These are phyloP conservation scores for Nothocercus julius DNA, from an alignment of 2,113 vertebrate species.

Conservation along the genomic window DNA sequence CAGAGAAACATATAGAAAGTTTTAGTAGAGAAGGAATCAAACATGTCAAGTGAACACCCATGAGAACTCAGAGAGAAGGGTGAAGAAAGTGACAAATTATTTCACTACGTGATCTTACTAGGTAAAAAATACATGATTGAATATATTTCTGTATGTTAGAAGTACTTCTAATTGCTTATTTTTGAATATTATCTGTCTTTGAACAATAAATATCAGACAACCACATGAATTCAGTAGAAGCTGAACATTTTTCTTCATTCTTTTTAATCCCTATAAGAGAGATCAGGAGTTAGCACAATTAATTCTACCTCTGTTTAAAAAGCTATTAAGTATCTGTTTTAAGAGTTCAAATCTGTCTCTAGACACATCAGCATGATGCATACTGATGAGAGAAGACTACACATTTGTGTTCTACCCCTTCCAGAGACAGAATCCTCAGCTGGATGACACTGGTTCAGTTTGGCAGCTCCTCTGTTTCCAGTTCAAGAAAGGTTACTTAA, in stretches of 20 bases:
- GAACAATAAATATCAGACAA: neutral
- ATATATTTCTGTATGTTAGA: neutral
- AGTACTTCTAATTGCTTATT: neutral
- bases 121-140: neutral
- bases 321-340: neutral
- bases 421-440: neutral
- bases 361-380: neutral
- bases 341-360: neutral
- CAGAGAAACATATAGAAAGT: neutral
- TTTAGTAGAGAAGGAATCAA: neutral
- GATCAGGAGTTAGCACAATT: neutral
- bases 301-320: neutral
- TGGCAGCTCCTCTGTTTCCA: neutral
- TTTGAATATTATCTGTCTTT: neutral
- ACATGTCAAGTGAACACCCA: slow-evolving; percentile 4
- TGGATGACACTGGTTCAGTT: neutral
- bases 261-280: neutral
- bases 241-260: neutral
- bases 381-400: neutral
- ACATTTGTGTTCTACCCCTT: neutral
- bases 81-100: neutral
- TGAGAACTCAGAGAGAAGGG: neutral
- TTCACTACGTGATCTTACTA: neutral
- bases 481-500: neutral
- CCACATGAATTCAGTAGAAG: neutral